Conservation (phyloP, 2,888 invertebrate species). For the Acrobasis repandana region DNA sequence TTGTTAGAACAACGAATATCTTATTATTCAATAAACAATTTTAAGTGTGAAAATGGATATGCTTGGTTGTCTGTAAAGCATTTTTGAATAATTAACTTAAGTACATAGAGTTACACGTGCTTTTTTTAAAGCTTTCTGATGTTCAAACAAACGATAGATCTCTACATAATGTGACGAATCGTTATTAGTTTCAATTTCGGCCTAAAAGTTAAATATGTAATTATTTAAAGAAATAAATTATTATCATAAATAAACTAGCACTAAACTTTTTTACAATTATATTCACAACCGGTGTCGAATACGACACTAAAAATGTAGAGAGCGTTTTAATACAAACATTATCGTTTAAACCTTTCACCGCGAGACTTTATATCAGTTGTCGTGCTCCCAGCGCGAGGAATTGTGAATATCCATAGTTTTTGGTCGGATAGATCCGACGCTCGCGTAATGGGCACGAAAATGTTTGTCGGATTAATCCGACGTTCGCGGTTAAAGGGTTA, state of each 20-base stretch:
- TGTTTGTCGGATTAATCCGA: no score
- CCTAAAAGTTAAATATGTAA: not conserved
- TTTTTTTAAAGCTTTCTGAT: not conserved
- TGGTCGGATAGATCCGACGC: no score
- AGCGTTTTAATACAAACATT: not conserved
- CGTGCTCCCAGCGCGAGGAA: no score
- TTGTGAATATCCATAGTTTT: no score
- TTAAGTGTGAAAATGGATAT: not conserved
- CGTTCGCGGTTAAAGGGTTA: no score
- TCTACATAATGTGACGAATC: not conserved
- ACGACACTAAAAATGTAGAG: constrained; percentile 1
- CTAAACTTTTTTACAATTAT: constrained; percentile 1
- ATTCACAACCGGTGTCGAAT: constrained; percentile 34
- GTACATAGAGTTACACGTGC: no score
- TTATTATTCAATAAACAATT: no score
- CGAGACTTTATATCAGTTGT: no score
- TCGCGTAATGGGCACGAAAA: no score
- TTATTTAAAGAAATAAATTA: constrained; percentile 1
- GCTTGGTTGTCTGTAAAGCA: no score
- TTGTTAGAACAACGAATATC: no score
- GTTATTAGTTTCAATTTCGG: not conserved
- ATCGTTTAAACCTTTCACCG: not conserved
- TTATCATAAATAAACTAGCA: constrained; percentile 7
- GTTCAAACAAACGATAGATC: not conserved
- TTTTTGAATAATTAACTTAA: no score